Conservation (phyloP, 2,888 invertebrate genomes). For the Drosophila falleni region DNA sequence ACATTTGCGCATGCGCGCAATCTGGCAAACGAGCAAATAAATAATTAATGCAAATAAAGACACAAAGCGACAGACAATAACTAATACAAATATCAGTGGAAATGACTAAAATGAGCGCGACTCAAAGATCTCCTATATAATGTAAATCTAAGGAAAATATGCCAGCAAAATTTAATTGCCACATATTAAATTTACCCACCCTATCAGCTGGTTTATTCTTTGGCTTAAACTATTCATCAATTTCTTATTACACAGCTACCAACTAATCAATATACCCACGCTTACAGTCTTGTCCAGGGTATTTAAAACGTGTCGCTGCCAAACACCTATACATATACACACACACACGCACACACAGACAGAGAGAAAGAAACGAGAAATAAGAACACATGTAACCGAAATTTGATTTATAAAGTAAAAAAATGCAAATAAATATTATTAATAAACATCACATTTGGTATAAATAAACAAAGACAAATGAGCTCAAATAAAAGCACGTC, state of each 20-base stretch:
- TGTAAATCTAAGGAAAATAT: too few species aligned
- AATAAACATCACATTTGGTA: slow-evolving; percentile 36
- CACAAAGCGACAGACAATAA: slow-evolving; percentile 53
- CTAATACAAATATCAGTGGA: slow-evolving; percentile 16
- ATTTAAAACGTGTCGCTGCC: slow-evolving; percentile 64
- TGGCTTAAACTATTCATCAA: too few species aligned
- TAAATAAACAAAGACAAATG: slow-evolving; percentile 41
- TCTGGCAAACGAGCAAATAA: slow-evolving; percentile 77
- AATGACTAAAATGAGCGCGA: slow-evolving; percentile 5
- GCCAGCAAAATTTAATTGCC: too few species aligned
- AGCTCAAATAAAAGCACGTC: slow-evolving; percentile 10
- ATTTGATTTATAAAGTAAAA: slow-evolving; percentile 71
- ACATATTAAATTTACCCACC: background rate
- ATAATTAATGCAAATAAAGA: slow-evolving; percentile 80
- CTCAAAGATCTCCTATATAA: slow-evolving; percentile 26
- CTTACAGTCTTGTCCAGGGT: background rate
- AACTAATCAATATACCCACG: slow-evolving; percentile 14
- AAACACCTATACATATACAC: slow-evolving; percentile 34
- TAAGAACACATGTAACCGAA: slow-evolving; percentile 77
- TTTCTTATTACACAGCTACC: background rate
- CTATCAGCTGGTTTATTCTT: too few species aligned
- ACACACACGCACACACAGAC: slow-evolving; percentile 9
- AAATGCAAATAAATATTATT: slow-evolving; percentile 68
- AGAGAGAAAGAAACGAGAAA: slow-evolving; percentile 47
- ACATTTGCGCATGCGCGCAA: slow-evolving; percentile 81